Evolutionary conservation across 1,140 invertebrate genomes (phyloP), one percentile per base, ranked within the genome.

Genomic region (Geopemphigus sp.): DNA sequence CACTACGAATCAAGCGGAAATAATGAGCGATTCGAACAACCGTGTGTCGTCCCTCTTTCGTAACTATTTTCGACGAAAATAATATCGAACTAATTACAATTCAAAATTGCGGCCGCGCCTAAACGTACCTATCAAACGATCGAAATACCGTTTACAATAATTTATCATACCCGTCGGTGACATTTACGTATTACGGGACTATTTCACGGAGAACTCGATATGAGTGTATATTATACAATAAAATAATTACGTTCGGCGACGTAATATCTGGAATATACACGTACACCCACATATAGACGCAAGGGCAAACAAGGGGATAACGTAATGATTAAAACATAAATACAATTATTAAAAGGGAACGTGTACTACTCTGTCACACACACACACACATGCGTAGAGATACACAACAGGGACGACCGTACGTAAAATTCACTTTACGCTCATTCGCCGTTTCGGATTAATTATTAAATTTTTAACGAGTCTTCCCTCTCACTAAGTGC

Each of bases 401-500:
- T 15, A 10, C 22, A 50, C 15, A 26, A 19, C 66, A 19, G 47
- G 47, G 50, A 53, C 50, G 29, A 29, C 68, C 68, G 26, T 72
- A 72, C 47, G 29, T 72, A 47, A 72, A 72, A 72, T 72, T 54
- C 68, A 54, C 68, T 72, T 72, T 72, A 47, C 53, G 68, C 24
- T 54, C 47, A n/a, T 72, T 29, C 50, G 68, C 66, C 47, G 39
- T 68, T 68, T 68, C 24, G 26, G 68, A 72, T 72, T 72, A 72
- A 72, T 72, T 72, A 54, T 72, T 72, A 72, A 47, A 72, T 72
- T 72, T 72, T 72, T 72, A 72, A 72, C 54, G 68, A 72, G 50
- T 72, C 22, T 72, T 72, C 68, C 24, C 24, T 72, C 17, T 29
- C 47, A 72, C 50, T 72, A 72, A 72, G 68, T 72, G 68, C 68